Evolutionary conservation across 2,113 vertebrate species (phyloP), one percentile per base, ranked within the genome.

Genomic region (Laticauda laticaudata): DNA sequence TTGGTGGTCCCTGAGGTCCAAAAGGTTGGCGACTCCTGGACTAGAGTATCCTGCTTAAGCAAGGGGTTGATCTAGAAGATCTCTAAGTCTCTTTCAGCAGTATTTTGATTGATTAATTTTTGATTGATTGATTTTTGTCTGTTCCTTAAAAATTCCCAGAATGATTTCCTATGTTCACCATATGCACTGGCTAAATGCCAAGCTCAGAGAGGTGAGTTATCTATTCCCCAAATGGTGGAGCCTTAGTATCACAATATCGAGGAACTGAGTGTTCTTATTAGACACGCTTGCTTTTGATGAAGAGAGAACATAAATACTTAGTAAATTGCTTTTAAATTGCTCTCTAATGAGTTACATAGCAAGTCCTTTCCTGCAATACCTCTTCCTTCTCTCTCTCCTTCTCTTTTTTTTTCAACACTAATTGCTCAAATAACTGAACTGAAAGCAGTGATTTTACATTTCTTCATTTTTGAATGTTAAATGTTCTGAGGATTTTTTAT

Each of bases 381-480:
- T 6, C 48, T 15, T 87, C 45, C 34, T 23, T 8, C 39, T 9
- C 26, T 56, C 81, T 23, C 55, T 14, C 43, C 21, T 87, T 92
- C 21, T 59, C 6, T 7, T 48, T 21, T 89, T 69, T 93, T 95
- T 95, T 61, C 87, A 59, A 91, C n/a, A 59, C 23, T 94, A 96
- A 95, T 94, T 94, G 93, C 34, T 87, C 96, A 93, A 92, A 91
- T 89, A 92, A 93, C 89, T n/a, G 54, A 91, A 81, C 92, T 88
- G 34, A 93, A 94, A 95, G 59, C 53, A 95, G 24, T 0, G 20
- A 8, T 95, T 95, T 92, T 94, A 15, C 61, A 69, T 5, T 92
- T 93, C 45, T 94, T 94, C 51, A 64, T 53, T 86, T 91, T 81
- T 81, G 9, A 89, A 93, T 91, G 95, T 94, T 88, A 94, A 94